Evolutionary conservation across 2,888 invertebrate genomes (phyloP).

Genomic region (Erynnis tages): DNA sequence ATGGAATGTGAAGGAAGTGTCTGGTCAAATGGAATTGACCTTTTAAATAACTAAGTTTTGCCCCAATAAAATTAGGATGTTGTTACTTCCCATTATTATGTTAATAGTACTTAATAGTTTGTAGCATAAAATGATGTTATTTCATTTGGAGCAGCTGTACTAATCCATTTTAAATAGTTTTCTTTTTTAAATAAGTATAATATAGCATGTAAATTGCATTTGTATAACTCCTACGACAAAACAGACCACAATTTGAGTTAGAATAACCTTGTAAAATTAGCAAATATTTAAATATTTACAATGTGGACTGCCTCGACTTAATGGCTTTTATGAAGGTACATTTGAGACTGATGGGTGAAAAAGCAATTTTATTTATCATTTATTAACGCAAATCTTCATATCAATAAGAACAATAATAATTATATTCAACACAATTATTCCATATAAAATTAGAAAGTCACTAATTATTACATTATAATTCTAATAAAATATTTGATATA

Average conservation of each 20-base stretch:
- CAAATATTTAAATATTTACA: conserved; percentile 61
- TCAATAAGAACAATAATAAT: background rate
- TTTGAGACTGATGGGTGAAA: conserved; percentile 27
- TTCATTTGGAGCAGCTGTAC: too few species aligned
- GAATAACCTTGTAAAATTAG: conserved; percentile 58
- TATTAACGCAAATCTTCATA: too few species aligned
- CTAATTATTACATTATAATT: background rate
- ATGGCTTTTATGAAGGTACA: conserved; percentile 40
- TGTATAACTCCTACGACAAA: conserved; percentile 33
- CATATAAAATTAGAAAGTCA: background rate
- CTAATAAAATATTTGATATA: too few species aligned
- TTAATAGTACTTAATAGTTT: background rate
- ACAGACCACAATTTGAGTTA: conserved; percentile 42
- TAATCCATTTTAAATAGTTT: too few species aligned
- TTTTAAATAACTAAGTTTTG: too few species aligned
- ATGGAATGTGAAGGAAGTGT: conserved; percentile 56
- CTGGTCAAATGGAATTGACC: conserved; percentile 55
- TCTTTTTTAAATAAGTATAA: conserved; percentile 13
- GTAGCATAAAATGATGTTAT: background rate
- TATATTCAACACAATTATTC: too few species aligned
- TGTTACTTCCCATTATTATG: background rate
- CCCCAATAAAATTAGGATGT: too few species aligned
- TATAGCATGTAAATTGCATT: conserved; percentile 28
- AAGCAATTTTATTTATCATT: conserved; percentile 5
- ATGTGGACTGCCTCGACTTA: conserved; percentile 58